Evolutionary conservation across 2,113 vertebrate species (phyloP).

Genomic region (Otus sunia): DNA sequence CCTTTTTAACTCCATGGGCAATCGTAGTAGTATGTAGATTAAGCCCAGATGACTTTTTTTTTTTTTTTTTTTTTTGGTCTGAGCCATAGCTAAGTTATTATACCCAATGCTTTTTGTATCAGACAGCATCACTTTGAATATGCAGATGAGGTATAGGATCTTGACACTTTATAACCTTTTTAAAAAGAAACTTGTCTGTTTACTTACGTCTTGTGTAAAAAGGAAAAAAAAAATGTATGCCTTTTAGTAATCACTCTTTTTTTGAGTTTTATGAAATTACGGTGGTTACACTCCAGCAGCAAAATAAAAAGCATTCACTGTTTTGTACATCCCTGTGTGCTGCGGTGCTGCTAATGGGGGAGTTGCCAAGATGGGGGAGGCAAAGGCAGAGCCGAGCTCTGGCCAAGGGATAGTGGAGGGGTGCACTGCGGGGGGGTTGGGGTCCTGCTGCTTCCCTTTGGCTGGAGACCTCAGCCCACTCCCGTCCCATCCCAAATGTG

Average conservation of each 20-base stretch:
- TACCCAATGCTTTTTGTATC: slow-evolving; percentile 67
- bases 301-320: slow-evolving; percentile 62
- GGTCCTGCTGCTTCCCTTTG: neutral
- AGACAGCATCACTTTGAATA: slow-evolving; percentile 45
- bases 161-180: slow-evolving; percentile 70
- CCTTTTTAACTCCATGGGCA: slow-evolving; percentile 22
- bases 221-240: slow-evolving; percentile 39
- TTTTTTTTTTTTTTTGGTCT: neutral
- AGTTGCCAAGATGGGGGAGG: neutral
- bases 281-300: slow-evolving; percentile 55
- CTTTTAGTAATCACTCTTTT: slow-evolving; percentile 54
- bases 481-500: neutral
- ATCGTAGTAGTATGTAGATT: slow-evolving; percentile 12
- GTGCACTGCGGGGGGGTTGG: rapidly evolving
- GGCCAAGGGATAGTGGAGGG: neutral
- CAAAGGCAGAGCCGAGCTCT: neutral
- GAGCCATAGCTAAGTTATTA: slow-evolving; percentile 68
- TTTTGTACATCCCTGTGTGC: slow-evolving; percentile 59
- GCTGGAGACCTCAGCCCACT: neutral
- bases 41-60: slow-evolving; percentile 35
- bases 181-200: slow-evolving; percentile 61
- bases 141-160: slow-evolving; percentile 67
- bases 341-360: neutral
- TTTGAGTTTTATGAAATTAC: slow-evolving; percentile 59
- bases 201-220: slow-evolving; percentile 63